A percentile compares a stretch with the other conserved stretches of the same genome.
Conservation (phyloP, 1,140 invertebrate genomes). For the Pseudomyrmex concolor region DNA sequence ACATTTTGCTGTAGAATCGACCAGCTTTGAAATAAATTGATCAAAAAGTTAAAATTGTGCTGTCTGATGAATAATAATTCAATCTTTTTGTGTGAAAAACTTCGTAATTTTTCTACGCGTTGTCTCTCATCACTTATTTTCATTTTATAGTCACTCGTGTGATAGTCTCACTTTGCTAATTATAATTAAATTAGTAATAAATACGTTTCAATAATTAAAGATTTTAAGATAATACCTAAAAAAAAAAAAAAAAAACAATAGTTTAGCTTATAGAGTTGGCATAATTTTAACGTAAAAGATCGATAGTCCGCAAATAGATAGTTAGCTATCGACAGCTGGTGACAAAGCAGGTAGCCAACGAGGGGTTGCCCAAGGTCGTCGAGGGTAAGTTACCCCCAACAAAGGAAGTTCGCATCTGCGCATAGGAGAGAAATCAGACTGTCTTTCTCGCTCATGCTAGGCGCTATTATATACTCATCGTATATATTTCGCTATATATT, state of each 20-base stretch:
- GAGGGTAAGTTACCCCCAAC: constrained; percentile 75
- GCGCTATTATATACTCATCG: constrained; percentile 63
- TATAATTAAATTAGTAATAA: not conserved
- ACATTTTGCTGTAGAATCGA: not conserved
- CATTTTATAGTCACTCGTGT: too few relatives aligned
- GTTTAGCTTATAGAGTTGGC: constrained; percentile 7
- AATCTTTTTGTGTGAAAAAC: not conserved
- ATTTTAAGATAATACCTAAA: not conserved
- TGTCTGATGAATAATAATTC: not conserved
- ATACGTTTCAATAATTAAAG: not conserved
- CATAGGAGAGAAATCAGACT: constrained; percentile 41
- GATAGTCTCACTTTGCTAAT: too few relatives aligned
- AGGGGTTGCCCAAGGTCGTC: constrained; percentile 74
- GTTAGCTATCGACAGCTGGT: constrained; percentile 67
- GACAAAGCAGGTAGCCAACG: constrained; percentile 63
- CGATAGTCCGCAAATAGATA: constrained; percentile 69
- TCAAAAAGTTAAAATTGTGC: not conserved
- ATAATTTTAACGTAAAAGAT: constrained; percentile 32
- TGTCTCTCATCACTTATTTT: not conserved
- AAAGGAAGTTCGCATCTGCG: constrained; percentile 71
- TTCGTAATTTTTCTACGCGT: not conserved
- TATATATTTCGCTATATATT: too few relatives aligned
- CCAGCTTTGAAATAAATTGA: not conserved
- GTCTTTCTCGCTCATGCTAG: constrained; percentile 19
- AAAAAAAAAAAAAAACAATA: not conserved